Evolutionary conservation across 2,797 vertebrate genomes (phyloP), one percentile per base, ranked within the genome.

Genomic region (Salmo trutta): DNA sequence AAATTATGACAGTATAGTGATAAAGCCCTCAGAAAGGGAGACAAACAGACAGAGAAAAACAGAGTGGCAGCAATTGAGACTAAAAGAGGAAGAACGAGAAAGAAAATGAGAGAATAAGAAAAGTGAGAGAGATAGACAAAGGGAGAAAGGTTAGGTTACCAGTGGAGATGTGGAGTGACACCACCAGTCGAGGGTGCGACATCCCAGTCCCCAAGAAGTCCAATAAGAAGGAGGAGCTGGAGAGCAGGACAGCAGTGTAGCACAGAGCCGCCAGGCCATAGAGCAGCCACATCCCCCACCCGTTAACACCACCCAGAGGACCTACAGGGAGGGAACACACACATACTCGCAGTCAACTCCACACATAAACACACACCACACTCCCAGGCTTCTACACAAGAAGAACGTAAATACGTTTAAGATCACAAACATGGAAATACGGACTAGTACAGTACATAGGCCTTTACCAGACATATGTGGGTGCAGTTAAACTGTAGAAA

Each of bases 211-310:
- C 82, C 17, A 88, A 67, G 73, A 91, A 91, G 78, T 91, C 87
- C 21, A 89, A 19, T 17, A 91, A 70, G 80, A 90, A 91, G 27
- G 89, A 76, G 8, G 74, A n/a, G 70, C 88, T 85, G 31, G 86
- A 92, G 2, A 82, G 0, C 1, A 92, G 75, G 31, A 90, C 82
- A 5, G 85, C 81, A 21, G 64, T 5, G 75, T 91, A 92, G 73
- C 84, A 90, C n/a, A 88, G 66, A 27, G 76, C 69, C 0, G 79
- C 71, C 64, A 91, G 82, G 2, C 81, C 21, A 3, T 83, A 79
- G 15, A 88, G 79, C 8, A 90, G 69, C 69, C 69, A 47, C 82
- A 88, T 77, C 1, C 86, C 89, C 73, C 72, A 54, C 12, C 80
- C 66, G 0, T 84, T 77, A 54, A 85, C 53, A 4, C 87, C 88